These are phyloP conservation scores for Peromyscus maniculatus DNA, from an alignment of 2,113 vertebrate genomes.

Conservation along the genomic window DNA sequence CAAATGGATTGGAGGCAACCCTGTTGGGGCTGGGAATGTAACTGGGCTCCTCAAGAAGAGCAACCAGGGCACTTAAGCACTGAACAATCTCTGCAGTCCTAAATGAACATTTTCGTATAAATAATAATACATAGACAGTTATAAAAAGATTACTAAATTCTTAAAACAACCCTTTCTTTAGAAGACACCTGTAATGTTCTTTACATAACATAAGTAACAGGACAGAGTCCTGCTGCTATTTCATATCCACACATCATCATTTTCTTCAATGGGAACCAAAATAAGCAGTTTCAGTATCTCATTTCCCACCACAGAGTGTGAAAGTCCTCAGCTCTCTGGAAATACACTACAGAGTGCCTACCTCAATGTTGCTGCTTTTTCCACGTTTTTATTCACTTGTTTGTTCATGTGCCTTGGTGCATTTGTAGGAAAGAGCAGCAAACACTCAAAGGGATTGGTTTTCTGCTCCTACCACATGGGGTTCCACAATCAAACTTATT, in stretches of 20 bases:
- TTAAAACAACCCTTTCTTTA: background rate
- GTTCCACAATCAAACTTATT: background rate
- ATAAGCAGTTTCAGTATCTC: background rate
- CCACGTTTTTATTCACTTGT: background rate
- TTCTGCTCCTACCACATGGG: background rate
- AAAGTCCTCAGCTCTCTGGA: background rate
- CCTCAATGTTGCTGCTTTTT: background rate
- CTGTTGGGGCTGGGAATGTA: background rate
- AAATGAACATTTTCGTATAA: background rate
- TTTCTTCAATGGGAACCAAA: background rate
- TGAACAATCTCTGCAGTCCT: background rate
- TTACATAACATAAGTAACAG: background rate
- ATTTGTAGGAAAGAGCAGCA: background rate
- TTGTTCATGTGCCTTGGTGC: background rate
- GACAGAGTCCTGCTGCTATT: background rate
- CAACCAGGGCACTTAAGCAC: background rate
- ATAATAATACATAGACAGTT: background rate
- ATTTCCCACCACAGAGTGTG: background rate
- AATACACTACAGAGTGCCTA: background rate
- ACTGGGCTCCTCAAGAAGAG: fast-evolving
- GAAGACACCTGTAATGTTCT: background rate
- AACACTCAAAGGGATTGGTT: background rate
- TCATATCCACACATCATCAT: background rate
- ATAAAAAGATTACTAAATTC: background rate
- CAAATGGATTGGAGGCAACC: too few species aligned